Evolutionary conservation across 1,140 invertebrate species (phyloP).

Genomic region (Drosophila lacteicornis): DNA sequence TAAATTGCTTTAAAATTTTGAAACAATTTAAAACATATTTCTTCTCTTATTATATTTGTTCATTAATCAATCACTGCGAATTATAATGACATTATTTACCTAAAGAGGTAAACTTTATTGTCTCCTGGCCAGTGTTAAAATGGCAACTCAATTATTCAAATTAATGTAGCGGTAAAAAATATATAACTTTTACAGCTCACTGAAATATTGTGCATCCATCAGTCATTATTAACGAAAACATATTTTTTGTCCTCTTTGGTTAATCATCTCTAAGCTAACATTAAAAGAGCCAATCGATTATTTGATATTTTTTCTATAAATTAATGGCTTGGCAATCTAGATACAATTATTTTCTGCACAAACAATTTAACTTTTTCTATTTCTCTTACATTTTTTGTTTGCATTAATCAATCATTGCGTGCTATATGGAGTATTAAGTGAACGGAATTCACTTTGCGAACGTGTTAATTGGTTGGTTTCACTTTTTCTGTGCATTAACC

Average conservation of each 20-base stretch:
- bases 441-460: slow-evolving; percentile 18
- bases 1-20: too few relatives aligned
- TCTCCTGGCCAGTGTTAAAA: not conserved
- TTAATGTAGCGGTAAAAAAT: not conserved
- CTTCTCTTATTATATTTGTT: too few relatives aligned
- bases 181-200: too few relatives aligned
- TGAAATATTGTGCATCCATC: not conserved
- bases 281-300: slow-evolving; percentile 7
- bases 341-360: slow-evolving; percentile 2
- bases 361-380: slow-evolving; percentile 6
- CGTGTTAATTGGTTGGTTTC: slow-evolving; percentile 40
- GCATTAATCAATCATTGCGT: slow-evolving; percentile 17
- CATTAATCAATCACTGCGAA: not conserved
- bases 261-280: slow-evolving; percentile 5
- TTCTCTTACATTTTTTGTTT: slow-evolving; percentile 6
- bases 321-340: not conserved
- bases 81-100: not conserved
- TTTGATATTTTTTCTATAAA: not conserved
- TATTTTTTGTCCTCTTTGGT: not conserved
- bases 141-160: not conserved
- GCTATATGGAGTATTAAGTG: slow-evolving; percentile 7
- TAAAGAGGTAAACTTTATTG: not conserved
- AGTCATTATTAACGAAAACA: not conserved
- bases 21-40: too few relatives aligned
- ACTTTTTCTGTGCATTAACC: slow-evolving; percentile 17